Evolutionary conservation across 2,797 vertebrate genomes (phyloP).

Genomic region (Phoeniculus purpureus): DNA sequence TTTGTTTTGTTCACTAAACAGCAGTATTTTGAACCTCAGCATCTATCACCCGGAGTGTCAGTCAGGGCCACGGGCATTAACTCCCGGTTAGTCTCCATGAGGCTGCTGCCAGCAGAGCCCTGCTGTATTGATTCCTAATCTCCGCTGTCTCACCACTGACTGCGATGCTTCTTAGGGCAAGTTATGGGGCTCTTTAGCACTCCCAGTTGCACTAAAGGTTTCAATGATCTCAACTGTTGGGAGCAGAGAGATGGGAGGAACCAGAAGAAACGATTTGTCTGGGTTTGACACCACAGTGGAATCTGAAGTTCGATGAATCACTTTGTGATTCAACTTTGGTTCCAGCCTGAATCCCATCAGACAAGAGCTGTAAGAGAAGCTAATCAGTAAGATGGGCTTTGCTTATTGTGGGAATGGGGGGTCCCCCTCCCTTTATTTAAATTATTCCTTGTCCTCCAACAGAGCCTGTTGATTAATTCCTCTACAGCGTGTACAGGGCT

Average conservation of each 20-base stretch:
- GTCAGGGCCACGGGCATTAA: not conserved
- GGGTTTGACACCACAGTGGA: not conserved
- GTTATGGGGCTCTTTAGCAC: not conserved
- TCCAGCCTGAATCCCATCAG: not conserved
- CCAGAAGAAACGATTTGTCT: not conserved
- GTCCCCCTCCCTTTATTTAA: not conserved
- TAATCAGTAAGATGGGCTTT: not conserved
- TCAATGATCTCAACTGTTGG: not conserved
- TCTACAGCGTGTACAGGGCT: not conserved
- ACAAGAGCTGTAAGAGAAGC: not conserved
- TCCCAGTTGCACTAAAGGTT: not conserved
- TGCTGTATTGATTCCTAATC: not conserved
- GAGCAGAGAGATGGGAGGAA: not conserved
- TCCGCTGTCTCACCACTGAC: not conserved
- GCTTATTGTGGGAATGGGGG: not conserved
- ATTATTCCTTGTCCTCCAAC: not conserved
- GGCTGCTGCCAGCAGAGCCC: not conserved
- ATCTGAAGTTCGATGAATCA: not conserved
- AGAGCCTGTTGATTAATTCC: not conserved
- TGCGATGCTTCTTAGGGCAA: not conserved
- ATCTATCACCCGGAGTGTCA: not conserved
- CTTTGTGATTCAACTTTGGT: fast-evolving
- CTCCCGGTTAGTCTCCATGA: fast-evolving
- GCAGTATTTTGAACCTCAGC: not conserved
- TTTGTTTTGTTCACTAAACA: not conserved